Percentiles rank a stretch among this genome's conserved stretches.
Evolutionary conservation across 2,113 vertebrate genomes (phyloP).

Genomic region (Sterna hirundo): DNA sequence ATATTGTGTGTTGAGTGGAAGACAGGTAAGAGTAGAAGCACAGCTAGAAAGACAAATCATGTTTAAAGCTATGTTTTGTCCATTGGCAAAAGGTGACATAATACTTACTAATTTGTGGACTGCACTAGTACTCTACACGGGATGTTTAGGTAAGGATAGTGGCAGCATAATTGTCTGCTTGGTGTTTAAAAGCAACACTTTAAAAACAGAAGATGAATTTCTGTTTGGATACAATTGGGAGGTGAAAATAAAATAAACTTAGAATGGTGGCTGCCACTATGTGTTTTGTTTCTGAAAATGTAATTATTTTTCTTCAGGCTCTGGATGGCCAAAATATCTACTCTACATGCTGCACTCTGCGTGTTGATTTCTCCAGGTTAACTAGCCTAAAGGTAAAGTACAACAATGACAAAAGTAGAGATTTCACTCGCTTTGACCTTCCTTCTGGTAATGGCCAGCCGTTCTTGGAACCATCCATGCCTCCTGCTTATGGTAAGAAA

Average conservation of each 20-base stretch:
- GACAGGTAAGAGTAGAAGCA: neutral
- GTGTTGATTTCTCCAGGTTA: conserved; percentile 84
- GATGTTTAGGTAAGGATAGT: neutral
- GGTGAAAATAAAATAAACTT: neutral
- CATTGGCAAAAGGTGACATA: fast-evolving
- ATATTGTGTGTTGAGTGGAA: fast-evolving
- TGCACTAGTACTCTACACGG: neutral
- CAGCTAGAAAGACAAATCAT: neutral
- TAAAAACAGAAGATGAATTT: neutral
- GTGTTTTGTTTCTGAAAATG: neutral
- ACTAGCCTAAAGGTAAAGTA: conserved; percentile 83
- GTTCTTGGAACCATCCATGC: conserved; percentile 61
- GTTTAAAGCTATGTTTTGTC: neutral
- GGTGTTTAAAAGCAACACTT: neutral
- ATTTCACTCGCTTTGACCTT: conserved; percentile 85
- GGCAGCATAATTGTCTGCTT: neutral
- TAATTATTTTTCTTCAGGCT: conserved; percentile 67
- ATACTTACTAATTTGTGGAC: neutral
- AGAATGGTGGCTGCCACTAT: neutral
- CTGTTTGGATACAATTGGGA: neutral
- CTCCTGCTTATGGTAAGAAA: conserved; percentile 77
- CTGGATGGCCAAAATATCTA: conserved; percentile 85
- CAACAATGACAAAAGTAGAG: conserved; percentile 88
- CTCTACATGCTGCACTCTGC: conserved; percentile 80
- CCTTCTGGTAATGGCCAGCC: conserved; percentile 77